Evolutionary conservation across 2,888 invertebrate genomes (phyloP).

Genomic region (Heliconius ismenius): DNA sequence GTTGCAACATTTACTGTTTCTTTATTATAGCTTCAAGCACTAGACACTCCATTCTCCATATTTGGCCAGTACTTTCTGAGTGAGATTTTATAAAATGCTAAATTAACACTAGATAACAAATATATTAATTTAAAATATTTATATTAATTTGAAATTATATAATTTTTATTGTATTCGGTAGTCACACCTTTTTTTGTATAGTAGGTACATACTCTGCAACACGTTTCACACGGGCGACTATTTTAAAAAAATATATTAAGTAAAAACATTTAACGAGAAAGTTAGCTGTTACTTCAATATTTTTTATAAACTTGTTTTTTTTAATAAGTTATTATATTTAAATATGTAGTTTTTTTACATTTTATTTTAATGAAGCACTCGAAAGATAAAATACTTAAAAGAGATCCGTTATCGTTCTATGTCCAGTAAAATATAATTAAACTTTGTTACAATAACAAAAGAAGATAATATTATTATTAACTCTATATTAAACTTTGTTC

Average conservation of each 20-base stretch:
- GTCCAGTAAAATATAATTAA: too few relatives aligned
- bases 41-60: too few relatives aligned
- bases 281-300: not conserved
- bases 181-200: not conserved
- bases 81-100: not conserved
- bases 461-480: too few relatives aligned
- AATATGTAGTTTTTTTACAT: not conserved
- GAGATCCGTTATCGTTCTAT: too few relatives aligned
- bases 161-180: too few relatives aligned
- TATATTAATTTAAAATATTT: not conserved
- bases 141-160: not conserved
- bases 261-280: not conserved
- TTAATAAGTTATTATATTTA: not conserved
- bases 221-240: not conserved
- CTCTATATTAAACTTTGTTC: too few relatives aligned
- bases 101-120: not conserved
- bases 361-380: too few relatives aligned
- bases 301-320: not conserved
- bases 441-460: too few relatives aligned
- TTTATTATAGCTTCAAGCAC: too few relatives aligned
- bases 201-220: not conserved
- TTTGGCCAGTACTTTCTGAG: not conserved
- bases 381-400: too few relatives aligned
- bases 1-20: too few relatives aligned
- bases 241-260: not conserved